phyloP scores from a whole-genome alignment of 2,113 vertebrate genomes.

The Microcebus jonahi region DNA sequence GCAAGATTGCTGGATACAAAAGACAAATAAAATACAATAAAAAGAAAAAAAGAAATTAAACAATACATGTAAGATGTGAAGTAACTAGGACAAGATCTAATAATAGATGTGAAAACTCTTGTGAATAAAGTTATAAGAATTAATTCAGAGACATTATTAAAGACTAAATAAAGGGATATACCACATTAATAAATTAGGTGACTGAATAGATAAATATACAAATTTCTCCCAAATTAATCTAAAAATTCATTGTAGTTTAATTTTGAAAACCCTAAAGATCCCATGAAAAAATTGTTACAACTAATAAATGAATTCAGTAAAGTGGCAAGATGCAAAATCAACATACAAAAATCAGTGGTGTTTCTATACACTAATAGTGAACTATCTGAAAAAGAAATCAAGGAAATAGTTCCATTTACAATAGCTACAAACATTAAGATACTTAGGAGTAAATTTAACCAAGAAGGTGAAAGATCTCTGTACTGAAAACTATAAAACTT shows the following conservation, averaged over 20 bases:
- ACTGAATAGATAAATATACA: not conserved
- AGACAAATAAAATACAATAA: not conserved
- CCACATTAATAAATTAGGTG: not conserved
- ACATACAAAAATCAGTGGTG: not conserved
- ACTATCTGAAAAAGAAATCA: too few species aligned
- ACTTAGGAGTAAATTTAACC: too few species aligned
- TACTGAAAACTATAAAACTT: too few species aligned
- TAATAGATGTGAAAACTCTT: not conserved
- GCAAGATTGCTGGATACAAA: not conserved
- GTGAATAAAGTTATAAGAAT: not conserved
- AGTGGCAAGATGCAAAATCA: not conserved
- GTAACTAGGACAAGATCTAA: not conserved
- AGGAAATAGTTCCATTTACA: too few species aligned
- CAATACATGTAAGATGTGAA: not conserved
- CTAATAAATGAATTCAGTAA: not conserved
- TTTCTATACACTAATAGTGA: too few species aligned
- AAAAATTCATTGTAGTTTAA: not conserved
- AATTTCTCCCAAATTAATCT: not conserved
- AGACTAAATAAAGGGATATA: not conserved
- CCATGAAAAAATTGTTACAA: not conserved
- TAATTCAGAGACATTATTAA: not conserved
- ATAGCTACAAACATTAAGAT: too few species aligned
- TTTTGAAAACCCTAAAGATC: not conserved
- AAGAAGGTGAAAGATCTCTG: too few species aligned
- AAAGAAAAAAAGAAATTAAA: conserved; percentile 17